A percentile compares a stretch with the other conserved stretches of the same genome.
Evolutionary conservation across 2,797 vertebrate genomes (phyloP).

Genomic region (Acestrorhynchus altus): DNA sequence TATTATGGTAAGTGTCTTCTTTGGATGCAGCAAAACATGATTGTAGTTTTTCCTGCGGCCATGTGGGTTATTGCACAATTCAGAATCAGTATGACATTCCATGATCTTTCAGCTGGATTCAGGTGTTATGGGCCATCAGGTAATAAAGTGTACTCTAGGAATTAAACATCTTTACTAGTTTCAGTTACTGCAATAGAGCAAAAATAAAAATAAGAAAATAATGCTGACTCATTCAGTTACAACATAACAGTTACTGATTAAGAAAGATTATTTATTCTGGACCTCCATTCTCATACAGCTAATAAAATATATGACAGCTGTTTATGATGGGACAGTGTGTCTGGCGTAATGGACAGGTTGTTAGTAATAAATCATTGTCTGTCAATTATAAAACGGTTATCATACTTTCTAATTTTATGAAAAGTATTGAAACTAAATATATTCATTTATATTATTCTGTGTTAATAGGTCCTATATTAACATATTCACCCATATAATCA

Average conservation of each 20-base stretch:
- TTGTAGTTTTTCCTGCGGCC: slow-evolving; percentile 44
- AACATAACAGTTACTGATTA: background rate
- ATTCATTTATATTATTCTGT: too few species aligned
- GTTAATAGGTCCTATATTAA: background rate
- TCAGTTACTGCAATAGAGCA: background rate
- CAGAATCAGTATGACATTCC: slow-evolving; percentile 39
- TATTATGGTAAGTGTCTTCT: slow-evolving; percentile 52
- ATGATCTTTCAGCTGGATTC: background rate
- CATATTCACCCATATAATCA: background rate
- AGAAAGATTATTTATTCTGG: background rate
- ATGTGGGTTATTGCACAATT: slow-evolving; percentile 72
- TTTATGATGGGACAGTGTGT: too few species aligned
- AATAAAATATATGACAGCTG: too few species aligned
- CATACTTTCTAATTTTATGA: background rate
- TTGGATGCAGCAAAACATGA: slow-evolving; percentile 61
- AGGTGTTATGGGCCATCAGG: background rate
- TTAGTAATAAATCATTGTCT: background rate
- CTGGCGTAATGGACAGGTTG: background rate
- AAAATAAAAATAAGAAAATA: background rate
- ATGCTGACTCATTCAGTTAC: background rate
- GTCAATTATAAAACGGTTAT: background rate
- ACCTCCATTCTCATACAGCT: background rate
- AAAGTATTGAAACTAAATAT: background rate
- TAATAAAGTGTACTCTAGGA: background rate
- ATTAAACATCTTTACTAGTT: background rate